These are phyloP conservation scores for Spondyliosoma cantharus DNA, from an alignment of 2,797 vertebrate genomes.

Conservation along the genomic window DNA sequence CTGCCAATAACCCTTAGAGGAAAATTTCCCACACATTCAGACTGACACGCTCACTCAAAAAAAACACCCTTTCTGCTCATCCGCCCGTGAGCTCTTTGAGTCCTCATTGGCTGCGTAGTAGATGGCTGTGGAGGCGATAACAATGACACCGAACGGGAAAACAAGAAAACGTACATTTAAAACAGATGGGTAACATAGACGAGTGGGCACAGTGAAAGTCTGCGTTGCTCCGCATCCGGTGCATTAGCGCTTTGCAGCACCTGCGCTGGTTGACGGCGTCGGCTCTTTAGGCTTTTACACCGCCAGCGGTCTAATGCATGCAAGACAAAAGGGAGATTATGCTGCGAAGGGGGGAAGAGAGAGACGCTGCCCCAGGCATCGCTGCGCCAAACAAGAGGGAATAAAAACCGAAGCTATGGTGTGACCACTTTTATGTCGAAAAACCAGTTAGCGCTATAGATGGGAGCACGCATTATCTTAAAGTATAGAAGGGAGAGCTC, in stretches of 20 bases:
- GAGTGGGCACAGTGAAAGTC: constrained; percentile 32
- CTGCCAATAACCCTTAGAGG: constrained; percentile 10
- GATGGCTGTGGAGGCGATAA: background rate
- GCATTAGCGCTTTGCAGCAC: constrained; percentile 61
- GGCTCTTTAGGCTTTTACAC: constrained; percentile 40
- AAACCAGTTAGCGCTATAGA: constrained; percentile 48
- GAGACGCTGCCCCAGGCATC: constrained; percentile 46
- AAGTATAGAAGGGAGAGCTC: constrained; percentile 38
- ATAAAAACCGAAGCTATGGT: constrained; percentile 45
- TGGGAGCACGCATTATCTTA: constrained; percentile 40
- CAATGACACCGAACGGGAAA: constrained; percentile 18
- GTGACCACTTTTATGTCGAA: constrained; percentile 49
- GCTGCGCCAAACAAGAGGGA: constrained; percentile 22
- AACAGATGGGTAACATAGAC: constrained; percentile 33
- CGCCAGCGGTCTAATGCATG: constrained; percentile 53
- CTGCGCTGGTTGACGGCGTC: constrained; percentile 29
- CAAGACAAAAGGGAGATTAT: constrained; percentile 69
- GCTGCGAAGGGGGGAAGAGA: constrained; percentile 28
- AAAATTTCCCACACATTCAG: constrained; percentile 31
- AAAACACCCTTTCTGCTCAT: constrained; percentile 31
- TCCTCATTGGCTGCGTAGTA: constrained; percentile 16
- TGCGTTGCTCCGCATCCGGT: constrained; percentile 28
- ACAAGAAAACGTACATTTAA: constrained; percentile 24
- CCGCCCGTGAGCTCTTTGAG: constrained; percentile 18
- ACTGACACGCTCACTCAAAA: constrained; percentile 38